Evolutionary conservation across 2,113 vertebrate genomes (phyloP).

Genomic region (Apodemus sylvaticus): DNA sequence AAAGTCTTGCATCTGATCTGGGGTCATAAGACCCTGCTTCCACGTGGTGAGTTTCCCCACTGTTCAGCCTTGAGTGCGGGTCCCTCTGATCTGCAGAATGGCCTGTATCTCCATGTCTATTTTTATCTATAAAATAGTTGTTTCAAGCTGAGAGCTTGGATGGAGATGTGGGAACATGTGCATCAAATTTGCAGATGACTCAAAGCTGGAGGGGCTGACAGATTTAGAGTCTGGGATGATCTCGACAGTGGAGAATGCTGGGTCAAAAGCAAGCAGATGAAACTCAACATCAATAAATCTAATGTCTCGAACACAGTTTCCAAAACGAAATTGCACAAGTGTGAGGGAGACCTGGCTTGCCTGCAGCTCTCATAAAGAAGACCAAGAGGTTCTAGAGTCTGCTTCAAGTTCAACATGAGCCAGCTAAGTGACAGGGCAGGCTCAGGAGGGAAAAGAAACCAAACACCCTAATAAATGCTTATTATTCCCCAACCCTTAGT

Average conservation of each 20-base stretch:
- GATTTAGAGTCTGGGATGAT: slow-evolving; percentile 73
- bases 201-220: slow-evolving; percentile 70
- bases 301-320: slow-evolving; percentile 55
- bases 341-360: slow-evolving; percentile 68
- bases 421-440: not conserved
- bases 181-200: slow-evolving; percentile 74
- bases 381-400: slow-evolving; percentile 37
- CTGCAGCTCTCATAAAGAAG: slow-evolving; percentile 62
- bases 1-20: not conserved
- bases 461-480: not conserved
- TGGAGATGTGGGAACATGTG: slow-evolving; percentile 70
- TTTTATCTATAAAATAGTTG: slow-evolving; percentile 65
- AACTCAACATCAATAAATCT: slow-evolving; percentile 71
- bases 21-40: not conserved
- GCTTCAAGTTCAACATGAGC: slow-evolving; percentile 39
- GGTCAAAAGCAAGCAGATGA: slow-evolving; percentile 79
- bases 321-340: slow-evolving; percentile 74
- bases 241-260: slow-evolving; percentile 66
- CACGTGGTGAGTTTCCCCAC: not conserved
- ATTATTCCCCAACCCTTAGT: not conserved
- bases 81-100: not conserved
- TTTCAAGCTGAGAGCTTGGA: slow-evolving; percentile 50
- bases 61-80: not conserved
- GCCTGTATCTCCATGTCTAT: slow-evolving; percentile 36
- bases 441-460: not conserved